Conservation (phyloP, 2,888 invertebrate species). For the Endomychus coccineus region DNA sequence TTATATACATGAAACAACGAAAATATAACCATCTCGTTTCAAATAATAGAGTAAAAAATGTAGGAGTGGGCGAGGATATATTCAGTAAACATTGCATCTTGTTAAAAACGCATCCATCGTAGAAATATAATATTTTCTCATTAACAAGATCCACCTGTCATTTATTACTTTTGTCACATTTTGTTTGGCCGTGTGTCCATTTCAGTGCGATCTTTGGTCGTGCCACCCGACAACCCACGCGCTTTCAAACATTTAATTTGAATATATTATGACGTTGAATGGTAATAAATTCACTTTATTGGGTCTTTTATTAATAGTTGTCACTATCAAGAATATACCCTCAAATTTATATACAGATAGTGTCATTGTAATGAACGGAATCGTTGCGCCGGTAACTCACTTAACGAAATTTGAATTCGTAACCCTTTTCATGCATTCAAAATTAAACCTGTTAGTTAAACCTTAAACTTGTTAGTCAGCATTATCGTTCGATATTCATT, state of each 20-base stretch:
- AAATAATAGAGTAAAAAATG: too few relatives aligned
- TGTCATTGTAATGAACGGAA: constrained; percentile 14
- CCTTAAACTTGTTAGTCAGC: constrained; percentile 10
- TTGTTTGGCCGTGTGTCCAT: constrained; percentile 9
- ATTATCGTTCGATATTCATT: constrained; percentile 16
- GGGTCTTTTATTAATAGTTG: constrained; percentile 16
- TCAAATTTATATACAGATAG: constrained; percentile 14
- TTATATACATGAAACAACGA: too few relatives aligned
- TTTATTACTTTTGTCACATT: constrained; percentile 29
- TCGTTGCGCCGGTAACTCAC: too few relatives aligned
- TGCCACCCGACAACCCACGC: constrained; percentile 12
- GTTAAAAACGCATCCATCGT: constrained; percentile 35
- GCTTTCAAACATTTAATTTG: constrained; percentile 33
- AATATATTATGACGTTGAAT: constrained; percentile 39
- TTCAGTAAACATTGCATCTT: constrained; percentile 13
- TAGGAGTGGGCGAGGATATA: too few relatives aligned
- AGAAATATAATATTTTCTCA: constrained; percentile 38
- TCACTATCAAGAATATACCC: constrained; percentile 13
- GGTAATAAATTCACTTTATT: constrained; percentile 35
- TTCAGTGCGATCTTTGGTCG: constrained; percentile 5
- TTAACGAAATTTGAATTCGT: too few relatives aligned
- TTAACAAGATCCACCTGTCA: constrained; percentile 37
- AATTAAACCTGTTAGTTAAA: background rate
- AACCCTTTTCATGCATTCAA: too few relatives aligned
- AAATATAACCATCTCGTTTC: too few relatives aligned